Conservation (phyloP, 2,888 invertebrate species). For the Trypoxylon attenuatum region DNA sequence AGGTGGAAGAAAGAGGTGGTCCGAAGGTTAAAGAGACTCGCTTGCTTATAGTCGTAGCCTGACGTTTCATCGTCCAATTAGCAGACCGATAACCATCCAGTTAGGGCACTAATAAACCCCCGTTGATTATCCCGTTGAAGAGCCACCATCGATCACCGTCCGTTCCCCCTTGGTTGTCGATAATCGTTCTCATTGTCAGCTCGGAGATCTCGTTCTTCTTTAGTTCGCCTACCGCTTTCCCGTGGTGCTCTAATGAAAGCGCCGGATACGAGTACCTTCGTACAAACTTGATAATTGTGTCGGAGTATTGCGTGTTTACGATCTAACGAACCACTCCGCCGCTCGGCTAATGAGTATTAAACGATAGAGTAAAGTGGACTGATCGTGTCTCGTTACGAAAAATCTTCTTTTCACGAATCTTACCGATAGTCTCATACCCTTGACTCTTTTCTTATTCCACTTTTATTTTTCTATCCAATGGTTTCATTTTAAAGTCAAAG, state of each 20-base stretch:
- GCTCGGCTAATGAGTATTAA: too few species aligned
- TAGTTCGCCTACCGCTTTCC: neutral
- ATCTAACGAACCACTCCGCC: too few species aligned
- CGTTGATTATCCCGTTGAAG: conserved; percentile 9
- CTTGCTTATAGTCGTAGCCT: conserved; percentile 27
- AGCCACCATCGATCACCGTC: conserved; percentile 28
- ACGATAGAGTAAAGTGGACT: too few species aligned
- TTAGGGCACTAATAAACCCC: conserved; percentile 24
- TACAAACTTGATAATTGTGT: conserved; percentile 29
- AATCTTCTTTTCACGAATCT: too few species aligned
- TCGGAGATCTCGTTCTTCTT: neutral
- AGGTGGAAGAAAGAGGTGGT: neutral
- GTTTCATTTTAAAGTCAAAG: too few species aligned
- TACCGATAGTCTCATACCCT: too few species aligned
- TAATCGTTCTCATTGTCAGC: neutral
- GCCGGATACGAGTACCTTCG: too few species aligned
- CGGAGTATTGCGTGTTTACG: conserved; percentile 4
- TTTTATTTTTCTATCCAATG: too few species aligned
- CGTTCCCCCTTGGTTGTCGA: conserved; percentile 11
- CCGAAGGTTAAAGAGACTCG: conserved; percentile 9
- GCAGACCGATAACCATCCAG: conserved; percentile 26
- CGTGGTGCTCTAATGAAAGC: conserved; percentile 27
- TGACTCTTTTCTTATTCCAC: too few species aligned
- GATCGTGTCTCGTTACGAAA: too few species aligned
- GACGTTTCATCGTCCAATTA: conserved; percentile 44